Evolutionary conservation across 2,888 invertebrate species (phyloP), one percentile per base, ranked within the genome.

Genomic region (Eupsilia transversa): DNA sequence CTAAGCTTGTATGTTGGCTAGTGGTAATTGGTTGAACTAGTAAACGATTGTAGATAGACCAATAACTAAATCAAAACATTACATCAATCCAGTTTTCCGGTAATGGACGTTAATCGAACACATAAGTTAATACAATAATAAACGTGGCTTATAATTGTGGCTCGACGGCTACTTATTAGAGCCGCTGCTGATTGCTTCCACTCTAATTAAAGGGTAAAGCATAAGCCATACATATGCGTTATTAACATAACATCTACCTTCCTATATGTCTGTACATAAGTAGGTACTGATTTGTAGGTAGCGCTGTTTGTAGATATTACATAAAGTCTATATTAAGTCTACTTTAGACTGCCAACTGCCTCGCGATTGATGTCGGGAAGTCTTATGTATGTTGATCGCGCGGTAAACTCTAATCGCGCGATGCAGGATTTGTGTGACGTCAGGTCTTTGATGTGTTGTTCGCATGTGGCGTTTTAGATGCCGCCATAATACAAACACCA

Each of bases 121-220:
- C 27, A 27, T 63, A 30, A 6, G 5, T 41, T 20, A 5, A 0
- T 71, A 49, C 20, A n/a, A 33, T 33, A 30, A 33, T 49, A 46
- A 61, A 61, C 23, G 10, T 23, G 23, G 27, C 23, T 70, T 38
- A 65, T 46, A 33, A 65, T 30, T 41, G 17, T 27, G 12, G 23
- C 9, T 46, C 41, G 64, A 12, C 41, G 75, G 65, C 54, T 61
- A 69, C n/a, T 76, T 70, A 61, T 35, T 52, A 56, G 54, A 76
- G 61, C 65, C 65, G 3, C 12, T 41, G 54, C 46, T 70, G 60
- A 70, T 79, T 79, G 61, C 82, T 52, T 66, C 33, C 38, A 52
- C 77, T 20, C 61, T 79, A 76, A 79, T 77, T 77, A 82, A 66
- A 76, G 69, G 56, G 69, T 43, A 61, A 66, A 70, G 60, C 61